Evolutionary conservation across 2,797 vertebrate species (phyloP).

Genomic region (Danionella dracula): DNA sequence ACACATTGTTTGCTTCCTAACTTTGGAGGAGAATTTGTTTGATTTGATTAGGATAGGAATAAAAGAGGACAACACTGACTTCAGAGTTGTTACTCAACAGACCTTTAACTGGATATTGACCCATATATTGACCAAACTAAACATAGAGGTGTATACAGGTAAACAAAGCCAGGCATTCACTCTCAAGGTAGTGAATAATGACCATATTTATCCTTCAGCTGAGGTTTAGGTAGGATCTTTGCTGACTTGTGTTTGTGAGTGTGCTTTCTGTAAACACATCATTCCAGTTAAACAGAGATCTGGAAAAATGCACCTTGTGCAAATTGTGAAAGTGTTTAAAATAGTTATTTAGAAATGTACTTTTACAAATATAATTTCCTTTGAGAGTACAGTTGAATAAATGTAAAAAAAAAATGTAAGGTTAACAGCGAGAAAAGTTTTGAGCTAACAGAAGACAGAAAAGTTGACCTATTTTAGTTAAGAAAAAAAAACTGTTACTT

Average conservation of each 20-base stretch:
- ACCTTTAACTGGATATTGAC: slow-evolving; percentile 2
- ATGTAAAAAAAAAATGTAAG: background rate
- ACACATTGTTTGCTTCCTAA: background rate
- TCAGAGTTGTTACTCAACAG: too few species aligned
- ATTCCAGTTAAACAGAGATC: background rate
- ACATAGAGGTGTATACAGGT: background rate
- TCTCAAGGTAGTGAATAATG: background rate
- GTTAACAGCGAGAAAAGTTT: too few species aligned
- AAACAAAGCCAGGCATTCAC: background rate
- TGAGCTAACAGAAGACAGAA: too few species aligned
- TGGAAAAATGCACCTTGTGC: background rate
- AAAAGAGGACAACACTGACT: too few species aligned
- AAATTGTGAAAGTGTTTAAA: background rate
- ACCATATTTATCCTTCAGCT: background rate
- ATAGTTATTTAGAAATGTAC: background rate
- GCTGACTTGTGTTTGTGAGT: background rate
- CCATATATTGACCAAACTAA: slow-evolving; percentile 8
- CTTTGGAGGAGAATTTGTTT: slow-evolving; percentile 23
- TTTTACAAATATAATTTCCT: slow-evolving; percentile 3
- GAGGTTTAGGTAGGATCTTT: background rate
- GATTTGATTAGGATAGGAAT: background rate
- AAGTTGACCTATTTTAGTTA: too few species aligned
- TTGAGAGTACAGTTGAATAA: too few species aligned
- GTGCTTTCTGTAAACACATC: background rate
- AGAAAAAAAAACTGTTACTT: too few species aligned